These are phyloP conservation scores for Eptesicus fuscus DNA, from an alignment of 2,113 vertebrate genomes.

Conservation along the genomic window DNA sequence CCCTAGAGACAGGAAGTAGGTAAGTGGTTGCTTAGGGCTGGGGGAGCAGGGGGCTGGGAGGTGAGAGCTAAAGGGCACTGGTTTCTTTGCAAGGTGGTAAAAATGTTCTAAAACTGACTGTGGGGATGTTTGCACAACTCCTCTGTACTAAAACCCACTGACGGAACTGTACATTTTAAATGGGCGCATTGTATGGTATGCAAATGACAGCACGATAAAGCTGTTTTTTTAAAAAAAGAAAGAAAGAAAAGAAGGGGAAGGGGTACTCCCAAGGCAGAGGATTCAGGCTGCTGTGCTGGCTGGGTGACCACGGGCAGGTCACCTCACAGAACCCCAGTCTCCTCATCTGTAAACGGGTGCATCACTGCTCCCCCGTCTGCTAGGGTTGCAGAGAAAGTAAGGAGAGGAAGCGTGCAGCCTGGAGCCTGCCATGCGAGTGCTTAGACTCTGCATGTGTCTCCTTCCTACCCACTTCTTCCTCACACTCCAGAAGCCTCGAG, in stretches of 20 bases:
- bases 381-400: rapidly evolving
- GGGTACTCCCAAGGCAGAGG: background rate
- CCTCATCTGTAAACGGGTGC: background rate
- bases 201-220: background rate
- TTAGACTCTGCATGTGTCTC: background rate
- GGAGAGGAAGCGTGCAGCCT: background rate
- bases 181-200: background rate
- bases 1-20: background rate
- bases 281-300: background rate
- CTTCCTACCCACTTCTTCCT: background rate
- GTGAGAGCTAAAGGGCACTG: no score
- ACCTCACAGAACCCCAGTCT: background rate
- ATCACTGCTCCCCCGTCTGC: no score
- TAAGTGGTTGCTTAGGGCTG: background rate
- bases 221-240: background rate
- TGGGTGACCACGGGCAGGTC: rapidly evolving
- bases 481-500: background rate
- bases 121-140: no score
- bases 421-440: rapidly evolving
- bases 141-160: background rate
- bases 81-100: background rate
- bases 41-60: background rate
- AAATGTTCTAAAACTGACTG: background rate
- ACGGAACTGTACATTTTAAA: background rate
- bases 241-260: rapidly evolving